A percentile compares a stretch with the other conserved stretches of the same genome.
phyloP scores from a whole-genome alignment of 2,888 invertebrate species.

The Eudasyphora cyanicolor region DNA sequence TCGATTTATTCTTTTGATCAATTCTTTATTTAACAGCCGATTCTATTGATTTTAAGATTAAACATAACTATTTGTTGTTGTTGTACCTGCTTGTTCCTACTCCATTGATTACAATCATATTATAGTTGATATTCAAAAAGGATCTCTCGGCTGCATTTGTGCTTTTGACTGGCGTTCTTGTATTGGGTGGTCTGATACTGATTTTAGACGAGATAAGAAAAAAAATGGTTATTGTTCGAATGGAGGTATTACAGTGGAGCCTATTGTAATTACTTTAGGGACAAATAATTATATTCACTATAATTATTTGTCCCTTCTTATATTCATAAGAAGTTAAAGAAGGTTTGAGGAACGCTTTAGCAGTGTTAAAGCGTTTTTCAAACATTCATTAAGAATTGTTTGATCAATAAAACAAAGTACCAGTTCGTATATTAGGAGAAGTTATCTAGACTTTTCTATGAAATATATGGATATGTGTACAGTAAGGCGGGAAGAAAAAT shows the following conservation, averaged over 20 bases:
- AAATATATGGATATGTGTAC: no score
- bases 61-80: conserved; percentile 34
- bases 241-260: neutral
- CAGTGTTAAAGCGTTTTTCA: no score
- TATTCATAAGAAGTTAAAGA: no score
- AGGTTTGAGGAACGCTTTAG: no score
- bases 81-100: conserved; percentile 33
- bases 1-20: conserved; percentile 65
- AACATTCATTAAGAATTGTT: no score
- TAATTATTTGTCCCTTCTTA: no score
- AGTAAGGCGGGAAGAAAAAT: no score
- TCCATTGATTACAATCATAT: conserved; percentile 58
- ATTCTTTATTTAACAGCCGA: conserved; percentile 65
- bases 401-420: no score
- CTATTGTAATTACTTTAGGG: no score
- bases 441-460: no score
- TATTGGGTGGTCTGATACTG: conserved; percentile 27
- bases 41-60: conserved; percentile 59
- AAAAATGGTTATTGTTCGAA: neutral
- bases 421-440: no score
- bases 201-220: neutral
- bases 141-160: neutral
- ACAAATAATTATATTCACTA: no score
- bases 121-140: conserved; percentile 28
- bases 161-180: neutral